Conservation (phyloP, 1,140 invertebrate species). For the Drosophila parvula region DNA sequence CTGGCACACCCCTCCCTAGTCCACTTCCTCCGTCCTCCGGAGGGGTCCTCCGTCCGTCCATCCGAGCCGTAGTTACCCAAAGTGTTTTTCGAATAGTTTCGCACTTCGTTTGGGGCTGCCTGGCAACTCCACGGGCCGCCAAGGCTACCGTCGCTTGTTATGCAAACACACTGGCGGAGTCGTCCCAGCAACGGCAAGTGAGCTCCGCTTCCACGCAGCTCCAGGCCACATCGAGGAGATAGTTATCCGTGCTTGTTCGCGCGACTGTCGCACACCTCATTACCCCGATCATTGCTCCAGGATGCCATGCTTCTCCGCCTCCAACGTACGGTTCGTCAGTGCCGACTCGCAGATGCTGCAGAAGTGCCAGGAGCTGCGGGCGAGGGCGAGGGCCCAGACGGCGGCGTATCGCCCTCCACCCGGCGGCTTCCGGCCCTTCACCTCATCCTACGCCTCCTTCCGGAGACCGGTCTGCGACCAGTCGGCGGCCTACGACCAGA, state of each 20-base stretch:
- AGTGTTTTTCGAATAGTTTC: slow-evolving; percentile 48
- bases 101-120: slow-evolving; percentile 37
- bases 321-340: slow-evolving; percentile 72
- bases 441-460: slow-evolving; percentile 41
- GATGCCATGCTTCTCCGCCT: slow-evolving; percentile 78
- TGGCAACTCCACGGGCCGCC: slow-evolving; percentile 42
- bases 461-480: slow-evolving; percentile 47
- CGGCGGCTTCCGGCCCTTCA: slow-evolving; percentile 45
- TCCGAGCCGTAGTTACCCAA: slow-evolving; percentile 16
- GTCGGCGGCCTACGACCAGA: slow-evolving; percentile 57
- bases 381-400: slow-evolving; percentile 64
- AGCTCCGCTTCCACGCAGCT: not conserved
- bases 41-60: not conserved
- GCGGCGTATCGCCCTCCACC: slow-evolving; percentile 59
- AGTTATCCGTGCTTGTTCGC: slow-evolving; percentile 1
- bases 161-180: slow-evolving; percentile 38
- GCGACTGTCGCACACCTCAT: slow-evolving; percentile 6
- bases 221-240: not conserved
- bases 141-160: slow-evolving; percentile 65
- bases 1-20: not conserved
- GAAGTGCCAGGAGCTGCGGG: slow-evolving; percentile 53
- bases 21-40: not conserved
- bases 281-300: not conserved
- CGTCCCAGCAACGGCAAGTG: slow-evolving; percentile 25
- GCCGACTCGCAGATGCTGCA: slow-evolving; percentile 60